These are phyloP conservation scores for Pseudobourletiella spinata DNA, from an alignment of 1,140 invertebrate genomes.

Conservation along the genomic window DNA sequence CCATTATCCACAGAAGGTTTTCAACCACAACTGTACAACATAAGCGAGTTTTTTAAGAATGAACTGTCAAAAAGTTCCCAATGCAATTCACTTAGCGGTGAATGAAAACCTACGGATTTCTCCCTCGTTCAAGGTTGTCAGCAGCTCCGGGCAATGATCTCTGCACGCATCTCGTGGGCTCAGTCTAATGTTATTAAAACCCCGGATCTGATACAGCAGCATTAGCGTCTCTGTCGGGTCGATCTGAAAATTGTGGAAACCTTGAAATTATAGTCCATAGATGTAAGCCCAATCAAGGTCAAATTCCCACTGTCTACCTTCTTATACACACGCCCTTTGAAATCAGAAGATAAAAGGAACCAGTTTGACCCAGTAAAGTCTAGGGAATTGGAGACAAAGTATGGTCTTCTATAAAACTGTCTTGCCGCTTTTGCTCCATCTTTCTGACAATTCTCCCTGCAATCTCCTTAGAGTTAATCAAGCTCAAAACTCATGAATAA, in stretches of 20 bases:
- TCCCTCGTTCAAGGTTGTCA: conserved; percentile 55
- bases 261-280: no score
- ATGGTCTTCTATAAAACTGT: conserved; percentile 59
- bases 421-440: conserved; percentile 61
- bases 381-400: conserved; percentile 62
- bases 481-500: neutral
- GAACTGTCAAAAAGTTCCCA: no score
- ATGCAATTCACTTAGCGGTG: no score
- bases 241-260: no score
- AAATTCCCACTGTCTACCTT: no score
- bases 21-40: conserved; percentile 54
- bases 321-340: conserved; percentile 61
- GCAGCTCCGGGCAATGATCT: conserved; percentile 54
- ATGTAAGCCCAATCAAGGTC: neutral
- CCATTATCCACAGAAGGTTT: conserved; percentile 63
- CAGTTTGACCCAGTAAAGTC: conserved; percentile 69
- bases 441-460: conserved; percentile 68
- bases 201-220: conserved; percentile 63
- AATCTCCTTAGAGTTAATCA: conserved; percentile 3
- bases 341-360: conserved; percentile 67
- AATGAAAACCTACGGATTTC: conserved; percentile 52
- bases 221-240: conserved; percentile 58
- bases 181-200: conserved; percentile 54
- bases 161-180: conserved; percentile 60
- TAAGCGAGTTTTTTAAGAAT: neutral